Conservation (phyloP, 2,797 vertebrate genomes). For the Hemitrygon akajei region DNA sequence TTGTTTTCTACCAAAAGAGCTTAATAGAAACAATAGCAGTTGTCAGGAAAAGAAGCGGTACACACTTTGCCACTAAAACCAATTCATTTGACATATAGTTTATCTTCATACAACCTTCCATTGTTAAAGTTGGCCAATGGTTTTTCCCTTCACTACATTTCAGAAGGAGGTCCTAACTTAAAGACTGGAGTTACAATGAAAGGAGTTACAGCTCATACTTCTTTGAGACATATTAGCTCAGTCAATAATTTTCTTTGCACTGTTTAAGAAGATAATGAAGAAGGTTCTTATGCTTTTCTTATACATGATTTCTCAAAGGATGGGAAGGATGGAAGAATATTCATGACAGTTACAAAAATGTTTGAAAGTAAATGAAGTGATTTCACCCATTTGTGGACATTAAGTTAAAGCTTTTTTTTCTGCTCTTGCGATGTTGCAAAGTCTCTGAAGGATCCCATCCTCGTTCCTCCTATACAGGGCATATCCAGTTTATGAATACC, state of each 20-base stretch:
- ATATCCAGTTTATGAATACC: no score
- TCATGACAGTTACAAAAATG: background rate
- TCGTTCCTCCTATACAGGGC: background rate
- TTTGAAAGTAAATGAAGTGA: background rate
- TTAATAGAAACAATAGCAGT: background rate
- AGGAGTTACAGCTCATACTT: background rate
- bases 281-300: background rate
- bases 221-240: background rate
- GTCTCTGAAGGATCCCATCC: background rate
- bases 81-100: background rate
- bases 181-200: background rate
- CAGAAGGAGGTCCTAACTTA: background rate
- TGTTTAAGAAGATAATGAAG: background rate
- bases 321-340: background rate
- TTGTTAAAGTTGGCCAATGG: background rate
- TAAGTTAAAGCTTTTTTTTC: background rate
- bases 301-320: background rate
- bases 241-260: background rate
- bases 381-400: background rate
- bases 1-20: background rate
- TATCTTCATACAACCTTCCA: background rate
- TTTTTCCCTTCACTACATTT: background rate
- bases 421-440: background rate
- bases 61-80: background rate
- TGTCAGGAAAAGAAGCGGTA: background rate